Percentiles rank a stretch among this genome's conserved stretches.
These are phyloP conservation scores for Drosophila ercepeae DNA, from an alignment of 1,140 invertebrate genomes.

Conservation along the genomic window DNA sequence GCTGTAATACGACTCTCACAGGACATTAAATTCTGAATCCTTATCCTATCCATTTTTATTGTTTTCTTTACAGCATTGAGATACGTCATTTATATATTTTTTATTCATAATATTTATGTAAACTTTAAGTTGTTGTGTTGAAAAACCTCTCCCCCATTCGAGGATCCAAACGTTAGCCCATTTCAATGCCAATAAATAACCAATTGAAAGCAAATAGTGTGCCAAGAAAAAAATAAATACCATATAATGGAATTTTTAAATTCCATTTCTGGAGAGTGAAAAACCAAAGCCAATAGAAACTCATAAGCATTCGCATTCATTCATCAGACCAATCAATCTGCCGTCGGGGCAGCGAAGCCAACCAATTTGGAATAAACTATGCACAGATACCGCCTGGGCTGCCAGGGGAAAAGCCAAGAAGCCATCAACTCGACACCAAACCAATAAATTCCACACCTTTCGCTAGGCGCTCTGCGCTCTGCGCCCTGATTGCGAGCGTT, in stretches of 20 bases:
- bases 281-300: conserved; percentile 4
- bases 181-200: conserved; percentile 69
- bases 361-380: conserved; percentile 59
- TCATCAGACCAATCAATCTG: conserved; percentile 62
- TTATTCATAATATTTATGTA: too few relatives aligned
- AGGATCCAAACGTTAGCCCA: too few relatives aligned
- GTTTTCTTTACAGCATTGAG: background rate
- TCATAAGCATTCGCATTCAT: conserved; percentile 36
- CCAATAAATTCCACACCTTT: conserved; percentile 70
- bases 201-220: conserved; percentile 63
- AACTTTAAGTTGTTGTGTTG: conserved; percentile 3
- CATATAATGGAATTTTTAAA: conserved; percentile 69
- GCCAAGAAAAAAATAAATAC: conserved; percentile 42
- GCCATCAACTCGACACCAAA: conserved; percentile 37
- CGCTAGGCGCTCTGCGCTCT: conserved; percentile 25
- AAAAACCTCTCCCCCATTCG: conserved; percentile 19
- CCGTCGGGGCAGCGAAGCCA: conserved; percentile 19
- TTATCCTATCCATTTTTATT: background rate
- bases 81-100: too few relatives aligned
- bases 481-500: conserved; percentile 63
- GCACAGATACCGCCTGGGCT: conserved; percentile 35
- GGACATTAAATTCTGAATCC: background rate
- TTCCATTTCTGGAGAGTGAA: conserved; percentile 4
- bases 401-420: conserved; percentile 26
- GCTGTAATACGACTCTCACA: background rate